Base-by-base conservation (phyloP, 2,888 invertebrate species). In the Tanytarsus gracilentus region DNA sequence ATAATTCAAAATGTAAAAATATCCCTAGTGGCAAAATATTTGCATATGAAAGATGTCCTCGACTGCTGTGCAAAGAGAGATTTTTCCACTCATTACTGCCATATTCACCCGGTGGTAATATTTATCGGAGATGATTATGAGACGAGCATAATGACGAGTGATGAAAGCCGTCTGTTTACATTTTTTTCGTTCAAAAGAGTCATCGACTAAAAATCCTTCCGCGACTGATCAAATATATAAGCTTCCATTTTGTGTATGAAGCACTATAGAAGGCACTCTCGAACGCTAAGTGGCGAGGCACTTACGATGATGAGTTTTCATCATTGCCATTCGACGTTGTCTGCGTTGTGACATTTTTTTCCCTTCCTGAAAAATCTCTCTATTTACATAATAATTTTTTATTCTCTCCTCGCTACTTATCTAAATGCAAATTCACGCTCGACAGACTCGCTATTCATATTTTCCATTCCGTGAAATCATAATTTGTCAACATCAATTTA, bases 401-500 rank as follows among this genome's bases (percentile, higher is more conserved):
- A 44, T 44, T 18, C 11, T 44, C 23, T 23, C 23, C 11, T 23
- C 23, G 6, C n/a, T 44, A 23, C 23, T 11, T 11, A 23, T 6
- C 44, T 44, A 18, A 23, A 16, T 44, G 44, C 16, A 44, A 44
- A 44, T 21, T 18, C 44, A 23, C 7, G 18, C 44, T 44, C 21
- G 44, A 23, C 44, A 23, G 18, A 44, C 18, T 44, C 44, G 23
- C 18, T 44, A 44, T 44, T 18, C 23, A 23, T 23, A 23, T 44
- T 18, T 44, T 16, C 1, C 44, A 44, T 44, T 18, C 11, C 23
- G 18, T 44, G 21, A 44, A 44, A 26, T 49, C 49, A 49, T 49
- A 49, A 49, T 49, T 49, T 49, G 49, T 49, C 49, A 49, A 49
- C 49, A 49, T 49, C 49, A 49, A 49, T 27, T 49, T 49, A 6